Evolutionary conservation across 2,113 vertebrate genomes (phyloP).

Genomic region (Podiceps cristatus): DNA sequence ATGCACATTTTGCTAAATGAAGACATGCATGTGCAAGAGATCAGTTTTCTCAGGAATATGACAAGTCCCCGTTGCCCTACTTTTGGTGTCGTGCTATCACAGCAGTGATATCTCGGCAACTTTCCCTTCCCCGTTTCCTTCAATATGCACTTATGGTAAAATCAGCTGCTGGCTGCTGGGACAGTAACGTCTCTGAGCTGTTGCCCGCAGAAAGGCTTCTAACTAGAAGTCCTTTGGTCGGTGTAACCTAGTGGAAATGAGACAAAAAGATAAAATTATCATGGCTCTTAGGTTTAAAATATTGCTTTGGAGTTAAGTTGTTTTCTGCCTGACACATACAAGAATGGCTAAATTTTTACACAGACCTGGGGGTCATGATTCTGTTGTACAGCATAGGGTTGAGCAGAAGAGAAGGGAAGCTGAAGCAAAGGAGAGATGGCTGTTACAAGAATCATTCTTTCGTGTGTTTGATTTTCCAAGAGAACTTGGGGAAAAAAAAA

Average conservation of each 20-base stretch:
- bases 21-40: background rate
- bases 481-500: background rate
- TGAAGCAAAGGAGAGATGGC: background rate
- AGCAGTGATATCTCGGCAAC: background rate
- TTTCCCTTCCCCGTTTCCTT: background rate
- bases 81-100: background rate
- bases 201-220: background rate
- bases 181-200: background rate
- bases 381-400: rapidly evolving
- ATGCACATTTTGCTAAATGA: background rate
- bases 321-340: background rate
- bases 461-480: background rate
- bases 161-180: background rate
- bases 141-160: background rate
- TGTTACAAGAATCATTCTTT: background rate
- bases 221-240: background rate
- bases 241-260: background rate
- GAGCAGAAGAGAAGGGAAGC: background rate
- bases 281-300: background rate
- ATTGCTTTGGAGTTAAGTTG: background rate
- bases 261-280: background rate
- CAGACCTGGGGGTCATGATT: background rate
- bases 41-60: background rate
- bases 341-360: background rate
- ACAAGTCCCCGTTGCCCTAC: background rate